Conservation (phyloP, 2,113 vertebrate genomes). For the Acrocephalus arundinaceus region DNA sequence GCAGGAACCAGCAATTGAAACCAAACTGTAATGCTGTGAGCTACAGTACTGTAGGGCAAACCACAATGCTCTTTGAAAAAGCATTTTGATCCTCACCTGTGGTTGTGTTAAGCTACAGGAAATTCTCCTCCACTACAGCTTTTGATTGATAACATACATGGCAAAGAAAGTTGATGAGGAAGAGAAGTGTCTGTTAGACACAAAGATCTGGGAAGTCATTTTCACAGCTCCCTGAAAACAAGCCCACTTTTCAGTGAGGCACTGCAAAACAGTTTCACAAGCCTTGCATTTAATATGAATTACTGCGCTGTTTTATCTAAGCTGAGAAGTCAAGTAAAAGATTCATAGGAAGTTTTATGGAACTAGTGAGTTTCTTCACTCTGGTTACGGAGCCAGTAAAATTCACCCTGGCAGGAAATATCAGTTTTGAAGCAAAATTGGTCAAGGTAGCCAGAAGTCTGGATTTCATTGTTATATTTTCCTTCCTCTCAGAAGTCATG, state of each 20-base stretch:
- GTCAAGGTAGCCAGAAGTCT: constrained; percentile 16
- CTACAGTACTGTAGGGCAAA: neutral
- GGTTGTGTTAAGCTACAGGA: neutral
- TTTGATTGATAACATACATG: neutral
- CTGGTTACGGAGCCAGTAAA: constrained; percentile 8
- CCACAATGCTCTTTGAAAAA: neutral
- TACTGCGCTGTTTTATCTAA: constrained; percentile 14
- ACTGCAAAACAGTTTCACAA: neutral
- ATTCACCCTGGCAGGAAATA: neutral
- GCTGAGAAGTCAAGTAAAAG: constrained; percentile 26
- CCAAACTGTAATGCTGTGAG: neutral
- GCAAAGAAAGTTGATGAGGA: neutral
- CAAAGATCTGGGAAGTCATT: neutral
- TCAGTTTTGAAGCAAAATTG: neutral
- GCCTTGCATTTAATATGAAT: neutral
- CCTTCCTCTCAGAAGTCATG: neutral
- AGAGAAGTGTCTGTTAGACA: neutral
- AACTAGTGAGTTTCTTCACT: constrained; percentile 2
- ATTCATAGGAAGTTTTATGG: constrained; percentile 8
- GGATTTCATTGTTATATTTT: constrained; percentile 23
- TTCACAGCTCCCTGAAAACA: neutral
- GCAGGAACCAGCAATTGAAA: neutral
- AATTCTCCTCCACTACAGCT: neutral
- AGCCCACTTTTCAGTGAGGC: neutral
- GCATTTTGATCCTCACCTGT: neutral